These are phyloP conservation scores for Eciton burchellii DNA, from an alignment of 1,140 invertebrate species.

Conservation along the genomic window DNA sequence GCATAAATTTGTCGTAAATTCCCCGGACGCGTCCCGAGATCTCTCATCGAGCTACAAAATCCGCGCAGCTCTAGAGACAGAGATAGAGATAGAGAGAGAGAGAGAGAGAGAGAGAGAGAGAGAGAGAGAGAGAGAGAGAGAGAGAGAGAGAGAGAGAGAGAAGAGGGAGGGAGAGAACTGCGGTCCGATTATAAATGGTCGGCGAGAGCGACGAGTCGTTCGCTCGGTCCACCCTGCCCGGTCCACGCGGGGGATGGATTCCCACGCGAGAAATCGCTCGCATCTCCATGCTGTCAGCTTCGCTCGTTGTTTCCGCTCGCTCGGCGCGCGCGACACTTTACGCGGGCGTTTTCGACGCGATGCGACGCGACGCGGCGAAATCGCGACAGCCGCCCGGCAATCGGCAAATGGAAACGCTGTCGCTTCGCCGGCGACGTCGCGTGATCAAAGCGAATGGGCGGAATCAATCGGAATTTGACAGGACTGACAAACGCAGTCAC, in stretches of 20 bases:
- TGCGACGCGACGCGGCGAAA: not conserved
- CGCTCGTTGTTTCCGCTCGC: not conserved
- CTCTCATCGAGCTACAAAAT: constrained; percentile 29
- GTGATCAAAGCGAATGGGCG: constrained; percentile 67
- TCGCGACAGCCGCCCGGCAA: constrained; percentile 5
- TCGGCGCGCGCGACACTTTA: constrained; percentile 11
- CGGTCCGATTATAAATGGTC: constrained; percentile 24
- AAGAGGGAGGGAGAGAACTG: not conserved
- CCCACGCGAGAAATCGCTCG: constrained; percentile 25
- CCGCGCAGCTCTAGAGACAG: no score
- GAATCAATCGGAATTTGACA: constrained; percentile 67
- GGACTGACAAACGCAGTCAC: constrained; percentile 61
- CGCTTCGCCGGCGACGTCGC: constrained; percentile 32
- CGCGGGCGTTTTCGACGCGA: constrained; percentile 1
- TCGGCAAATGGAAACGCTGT: constrained; percentile 62
- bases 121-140: no score
- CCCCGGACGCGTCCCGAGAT: constrained; percentile 24
- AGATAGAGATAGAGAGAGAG: no score
- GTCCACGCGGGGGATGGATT: not conserved
- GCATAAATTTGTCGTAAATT: constrained; percentile 49
- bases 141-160: no score
- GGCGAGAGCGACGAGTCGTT: constrained; percentile 21
- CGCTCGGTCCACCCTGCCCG: not conserved
- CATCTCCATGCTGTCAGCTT: constrained; percentile 10
- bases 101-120: no score